Base-by-base conservation (phyloP, 2,888 invertebrate genomes). In the Clitarchus hookeri region DNA sequence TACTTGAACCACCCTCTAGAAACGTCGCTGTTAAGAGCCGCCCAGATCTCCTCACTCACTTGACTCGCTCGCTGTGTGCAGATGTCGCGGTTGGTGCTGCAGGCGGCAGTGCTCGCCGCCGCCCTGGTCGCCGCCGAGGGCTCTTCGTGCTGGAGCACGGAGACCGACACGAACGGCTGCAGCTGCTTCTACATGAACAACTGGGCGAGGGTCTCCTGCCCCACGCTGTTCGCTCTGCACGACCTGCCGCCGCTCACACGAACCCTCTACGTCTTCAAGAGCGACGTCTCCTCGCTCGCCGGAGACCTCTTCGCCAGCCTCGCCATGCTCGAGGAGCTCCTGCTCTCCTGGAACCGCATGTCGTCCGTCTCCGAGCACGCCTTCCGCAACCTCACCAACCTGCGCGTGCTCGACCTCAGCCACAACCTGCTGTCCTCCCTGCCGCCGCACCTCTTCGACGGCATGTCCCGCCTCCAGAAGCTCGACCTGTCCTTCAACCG, bases 261-360 rank as follows among this genome's bases (percentile, higher is more conserved):
- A 4, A 6, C 54, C 25, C 80, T 86, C 16, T 84, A 86, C 84
- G n/a, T 86, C n/a, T 86, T 84, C 19, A n/a, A 53, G n/a, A 86
- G 53, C 54, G 16, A 25, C 0, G 54, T 86, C 13, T 9, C 54
- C 9, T 23, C 54, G 19, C 53, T 86, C 0, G n/a, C 27, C 26
- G 53, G 53, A 84, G 84, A 78, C 25, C 79, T 78, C 27, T 86
- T 86, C 53, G 26, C 86, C 16, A 78, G 25, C 26, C 84, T 84
- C 84, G 53, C 36, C 19, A 79, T 53, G 19, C 54, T 86, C 27
- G 86, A 86, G 84, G 80, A 84, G 25, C 25, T 86, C 8, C 44
- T n/a, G 11, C 84, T 86, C 13, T 26, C 84, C 23, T 44, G 86
- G 78, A 86, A 84, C 53, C 48, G 16, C 12, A 44, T 86, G 78